Conservation (phyloP, 2,113 vertebrate species). For the Dicrurus megarhynchus region DNA sequence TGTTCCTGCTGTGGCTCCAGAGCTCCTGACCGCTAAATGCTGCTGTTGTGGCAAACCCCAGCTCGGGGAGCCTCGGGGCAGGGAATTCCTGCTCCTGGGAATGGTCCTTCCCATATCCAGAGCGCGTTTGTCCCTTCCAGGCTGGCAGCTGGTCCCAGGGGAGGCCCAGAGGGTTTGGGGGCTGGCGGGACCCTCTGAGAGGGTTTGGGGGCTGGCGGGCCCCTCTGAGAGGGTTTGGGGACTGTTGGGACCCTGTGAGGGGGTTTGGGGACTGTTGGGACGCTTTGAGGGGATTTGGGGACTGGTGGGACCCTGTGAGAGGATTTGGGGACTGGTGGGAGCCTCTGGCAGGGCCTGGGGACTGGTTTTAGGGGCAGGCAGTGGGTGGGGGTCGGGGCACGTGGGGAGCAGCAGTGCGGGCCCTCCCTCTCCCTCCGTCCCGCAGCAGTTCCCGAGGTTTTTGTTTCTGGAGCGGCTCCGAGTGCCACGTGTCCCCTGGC, state of each 20-base stretch:
- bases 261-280: background rate
- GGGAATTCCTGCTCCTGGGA: background rate
- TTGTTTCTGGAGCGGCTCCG: background rate
- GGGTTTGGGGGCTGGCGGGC: background rate
- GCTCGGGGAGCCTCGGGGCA: background rate
- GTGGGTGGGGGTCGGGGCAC: accelerated
- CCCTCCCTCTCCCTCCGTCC: background rate
- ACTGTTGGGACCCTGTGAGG: too few relatives aligned
- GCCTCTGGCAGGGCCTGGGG: background rate
- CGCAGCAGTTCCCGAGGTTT: accelerated
- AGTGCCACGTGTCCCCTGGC: constrained; percentile 5
- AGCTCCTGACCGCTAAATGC: background rate
- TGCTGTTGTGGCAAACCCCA: background rate
- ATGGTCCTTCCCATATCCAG: accelerated
- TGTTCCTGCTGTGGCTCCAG: background rate
- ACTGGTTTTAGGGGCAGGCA: background rate
- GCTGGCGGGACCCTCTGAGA: background rate
- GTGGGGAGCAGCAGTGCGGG: background rate
- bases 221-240: background rate
- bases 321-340: background rate
- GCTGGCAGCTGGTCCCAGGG: too few relatives aligned
- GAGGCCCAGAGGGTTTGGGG: background rate
- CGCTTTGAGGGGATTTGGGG: accelerated
- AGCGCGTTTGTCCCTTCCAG: accelerated
- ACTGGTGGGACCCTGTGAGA: background rate